Conservation (phyloP, 1,140 invertebrate species). For the Scaptomyza hsui region DNA sequence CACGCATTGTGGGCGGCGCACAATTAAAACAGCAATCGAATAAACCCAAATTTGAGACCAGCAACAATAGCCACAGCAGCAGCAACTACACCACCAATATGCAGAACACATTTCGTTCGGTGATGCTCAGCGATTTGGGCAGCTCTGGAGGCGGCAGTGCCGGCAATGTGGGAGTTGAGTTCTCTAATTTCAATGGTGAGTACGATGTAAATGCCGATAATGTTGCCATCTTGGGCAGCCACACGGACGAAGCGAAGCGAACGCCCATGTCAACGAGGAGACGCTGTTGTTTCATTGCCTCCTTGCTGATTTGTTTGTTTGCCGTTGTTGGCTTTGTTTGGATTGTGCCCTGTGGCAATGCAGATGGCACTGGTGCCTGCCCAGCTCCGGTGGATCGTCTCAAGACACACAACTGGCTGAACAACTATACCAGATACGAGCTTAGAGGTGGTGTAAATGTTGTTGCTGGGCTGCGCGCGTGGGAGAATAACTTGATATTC, state of each 20-base stretch:
- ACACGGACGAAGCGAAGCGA: constrained; percentile 55
- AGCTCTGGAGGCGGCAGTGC: background rate
- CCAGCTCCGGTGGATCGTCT: constrained; percentile 84
- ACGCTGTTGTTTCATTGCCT: constrained; percentile 87
- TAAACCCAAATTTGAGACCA: constrained; percentile 27
- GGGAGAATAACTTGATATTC: constrained; percentile 88
- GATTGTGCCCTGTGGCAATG: constrained; percentile 89
- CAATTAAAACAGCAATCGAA: constrained; percentile 20
- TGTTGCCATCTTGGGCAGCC: constrained; percentile 73
- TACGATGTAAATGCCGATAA: constrained; percentile 77
- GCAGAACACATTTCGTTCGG: constrained; percentile 83
- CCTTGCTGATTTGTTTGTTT: constrained; percentile 88
- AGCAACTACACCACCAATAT: constrained; percentile 75
- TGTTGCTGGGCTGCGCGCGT: constrained; percentile 86
- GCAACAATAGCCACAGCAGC: constrained; percentile 25
- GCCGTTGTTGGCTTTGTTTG: constrained; percentile 90
- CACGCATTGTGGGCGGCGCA: constrained; percentile 40
- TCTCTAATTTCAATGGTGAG: constrained; percentile 79
- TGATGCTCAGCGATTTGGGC: constrained; percentile 85
- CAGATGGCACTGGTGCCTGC: constrained; percentile 85
- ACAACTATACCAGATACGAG: constrained; percentile 89
- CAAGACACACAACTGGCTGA: constrained; percentile 88
- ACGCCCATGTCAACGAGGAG: constrained; percentile 87
- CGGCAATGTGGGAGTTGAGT: constrained; percentile 55
- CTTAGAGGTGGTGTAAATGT: constrained; percentile 89